These are phyloP conservation scores for Prietella phreatophila DNA, from an alignment of 2,113 vertebrate genomes.

Conservation along the genomic window DNA sequence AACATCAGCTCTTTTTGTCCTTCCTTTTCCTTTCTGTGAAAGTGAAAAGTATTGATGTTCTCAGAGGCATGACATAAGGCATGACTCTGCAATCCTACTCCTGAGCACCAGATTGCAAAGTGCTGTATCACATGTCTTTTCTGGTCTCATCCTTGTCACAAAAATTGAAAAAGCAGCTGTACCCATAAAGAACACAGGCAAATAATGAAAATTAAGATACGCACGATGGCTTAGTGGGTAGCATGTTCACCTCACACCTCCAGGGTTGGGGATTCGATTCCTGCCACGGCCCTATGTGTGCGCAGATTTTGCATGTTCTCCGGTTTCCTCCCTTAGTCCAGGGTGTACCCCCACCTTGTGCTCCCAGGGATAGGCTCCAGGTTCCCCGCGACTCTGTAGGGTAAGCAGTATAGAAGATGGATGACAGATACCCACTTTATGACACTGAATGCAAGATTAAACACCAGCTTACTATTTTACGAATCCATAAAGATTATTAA, in stretches of 20 bases:
- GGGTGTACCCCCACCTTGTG: no score
- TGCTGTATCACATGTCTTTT: constrained; percentile 53
- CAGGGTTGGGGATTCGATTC: no score
- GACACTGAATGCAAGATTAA: neutral
- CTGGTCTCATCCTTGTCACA: constrained; percentile 12
- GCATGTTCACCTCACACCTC: no score
- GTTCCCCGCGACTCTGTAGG: no score
- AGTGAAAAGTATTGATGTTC: constrained; percentile 71
- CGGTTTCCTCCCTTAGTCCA: no score
- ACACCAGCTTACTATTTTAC: neutral
- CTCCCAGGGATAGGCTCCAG: no score
- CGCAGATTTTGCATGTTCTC: no score
- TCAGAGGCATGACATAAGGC: constrained; percentile 50
- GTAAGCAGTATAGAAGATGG: no score
- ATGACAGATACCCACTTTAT: neutral
- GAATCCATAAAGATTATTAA: neutral
- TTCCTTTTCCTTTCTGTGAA: constrained; percentile 61
- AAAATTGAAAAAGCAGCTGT: constrained; percentile 8
- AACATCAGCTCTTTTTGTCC: neutral
- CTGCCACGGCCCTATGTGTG: no score
- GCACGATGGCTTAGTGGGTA: no score
- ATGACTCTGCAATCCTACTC: constrained; percentile 70
- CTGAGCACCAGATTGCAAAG: constrained; percentile 43
- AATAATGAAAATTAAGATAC: neutral
- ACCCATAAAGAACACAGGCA: neutral